Conservation (phyloP, 2,888 invertebrate species). For the Nemurella pictetii region DNA sequence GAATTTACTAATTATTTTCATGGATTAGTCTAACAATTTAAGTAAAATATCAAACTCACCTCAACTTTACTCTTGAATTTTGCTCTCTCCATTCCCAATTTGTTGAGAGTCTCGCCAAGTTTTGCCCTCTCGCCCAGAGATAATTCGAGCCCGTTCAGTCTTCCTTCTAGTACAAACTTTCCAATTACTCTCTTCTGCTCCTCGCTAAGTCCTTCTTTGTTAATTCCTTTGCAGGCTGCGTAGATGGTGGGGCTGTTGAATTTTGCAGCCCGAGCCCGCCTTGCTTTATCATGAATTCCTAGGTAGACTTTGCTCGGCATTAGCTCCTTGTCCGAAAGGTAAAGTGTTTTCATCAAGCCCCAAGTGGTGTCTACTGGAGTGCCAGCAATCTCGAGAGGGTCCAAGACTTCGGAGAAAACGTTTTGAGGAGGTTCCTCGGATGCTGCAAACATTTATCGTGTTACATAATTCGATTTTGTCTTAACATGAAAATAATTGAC, state of each 20-base stretch:
- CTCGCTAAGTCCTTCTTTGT: conserved; percentile 54
- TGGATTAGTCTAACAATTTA: conserved; percentile 16
- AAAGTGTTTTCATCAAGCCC: conserved; percentile 84
- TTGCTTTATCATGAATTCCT: conserved; percentile 78
- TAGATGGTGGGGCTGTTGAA: conserved; percentile 73
- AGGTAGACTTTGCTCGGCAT: conserved; percentile 80
- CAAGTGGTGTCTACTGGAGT: conserved; percentile 79
- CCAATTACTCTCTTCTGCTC: conserved; percentile 72
- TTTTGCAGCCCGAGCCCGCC: conserved; percentile 71
- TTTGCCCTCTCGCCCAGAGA: conserved; percentile 57
- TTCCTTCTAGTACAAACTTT: conserved; percentile 81
- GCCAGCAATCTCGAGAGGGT: conserved; percentile 73
- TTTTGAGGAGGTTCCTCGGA: conserved; percentile 46
- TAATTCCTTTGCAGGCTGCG: conserved; percentile 63
- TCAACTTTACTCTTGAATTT: conserved; percentile 67
- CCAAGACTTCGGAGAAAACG: conserved; percentile 69
- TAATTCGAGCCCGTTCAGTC: conserved; percentile 78
- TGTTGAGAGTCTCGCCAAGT: conserved; percentile 59
- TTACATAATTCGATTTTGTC: not conserved
- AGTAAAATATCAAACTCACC: conserved; percentile 28
- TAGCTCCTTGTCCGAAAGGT: conserved; percentile 74
- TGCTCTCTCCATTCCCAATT: conserved; percentile 60
- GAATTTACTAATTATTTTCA: not conserved
- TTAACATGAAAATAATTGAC: not conserved
- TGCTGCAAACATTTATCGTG: not conserved